Base-by-base conservation (phyloP, 1,140 invertebrate species). In the Bombus difficillimus region DNA sequence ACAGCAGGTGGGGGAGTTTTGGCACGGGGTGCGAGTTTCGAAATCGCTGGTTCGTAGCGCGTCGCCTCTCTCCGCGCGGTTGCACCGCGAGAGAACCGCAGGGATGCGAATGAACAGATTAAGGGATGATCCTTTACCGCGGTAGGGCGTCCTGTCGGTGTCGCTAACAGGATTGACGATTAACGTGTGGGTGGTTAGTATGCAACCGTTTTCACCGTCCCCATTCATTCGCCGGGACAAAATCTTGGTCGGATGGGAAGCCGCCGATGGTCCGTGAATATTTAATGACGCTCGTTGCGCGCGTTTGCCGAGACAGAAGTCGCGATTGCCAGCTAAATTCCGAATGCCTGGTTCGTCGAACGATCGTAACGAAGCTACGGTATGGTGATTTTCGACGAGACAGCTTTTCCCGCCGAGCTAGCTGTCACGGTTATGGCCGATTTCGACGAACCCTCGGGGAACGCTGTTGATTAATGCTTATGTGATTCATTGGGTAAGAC, bases 61-160 rank as follows among this genome's bases (percentile, higher is more conserved):
- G 72, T 10, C 72, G 71, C 64, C 32, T 18, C 64, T 22, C 32
- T 72, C 22, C 72, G 87, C 88, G 86, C 86, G 41, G 75, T 81
- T 83, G 83, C 89, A 77, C 83, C 79, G 85, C 74, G 92, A 88
- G 92, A 93, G 91, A 93, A 92, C 89, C 90, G 91, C 93, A 90
- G 93, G 92, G 94, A 94, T 91, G 94, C 93, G 94, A 95, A 95
- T 95, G 94, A 95, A 95, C 92, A 93, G 94, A 95, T 95, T 95
- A 95, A 95, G 92, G 94, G 94, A 95, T 95, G 94, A 95, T 94
- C 94, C 93, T 94, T 92, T 92, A 86, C 92, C 90, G 92, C 90
- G 90, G 92, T 92, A 94, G 94, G 91, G 92, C 89, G 88, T 90
- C 89, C 91, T 87, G 91, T 89, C 89, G 92, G 88, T 91, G 86